Evolutionary conservation across 2,113 vertebrate species (phyloP), one percentile per base, ranked within the genome.

Genomic region (Pyxicephalus adspersus): DNA sequence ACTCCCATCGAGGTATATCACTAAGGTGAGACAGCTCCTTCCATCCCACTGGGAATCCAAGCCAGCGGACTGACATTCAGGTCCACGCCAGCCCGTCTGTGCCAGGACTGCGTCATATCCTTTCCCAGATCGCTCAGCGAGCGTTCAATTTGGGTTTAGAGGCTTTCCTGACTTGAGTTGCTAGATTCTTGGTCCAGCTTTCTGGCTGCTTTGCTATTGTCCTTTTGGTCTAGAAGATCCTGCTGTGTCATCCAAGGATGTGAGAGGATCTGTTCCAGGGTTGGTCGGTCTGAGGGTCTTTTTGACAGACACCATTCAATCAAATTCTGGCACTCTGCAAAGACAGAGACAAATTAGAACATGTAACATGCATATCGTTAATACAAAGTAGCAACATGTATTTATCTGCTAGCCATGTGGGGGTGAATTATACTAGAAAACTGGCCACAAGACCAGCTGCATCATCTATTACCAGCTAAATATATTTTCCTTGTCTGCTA

Each of bases 151-250:
- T 16, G 52, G 20, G 28, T 50, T 82, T 63, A 84, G 52, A 84
- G 66, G 55, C 77, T 81, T 70, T 92, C 90, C 23, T 89, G 86
- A 61, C 83, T 87, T 84, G 85, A 89, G 86, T 83, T 85, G 84
- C 86, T 85, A 0, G 4, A 34, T 77, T 83, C 75, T 70, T 91
- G 87, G 76, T 90, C 89, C 0, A 88, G 83, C 29, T 87, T 84
- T 68, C 77, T 57, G 17, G 64, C 52, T 26, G 81, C 55, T 55
- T 81, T 76, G 25, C 9, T 51, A 60, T 7, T 63, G 34, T 61
- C 81, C 45, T 76, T 70, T 77, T 83, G 65, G 20, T 70, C 73
- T 22, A 77, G 38, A 18, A 73, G 70, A 6, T 25, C 54, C 0
- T 65, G 29, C 38, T 77, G 64, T 20, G 70, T 38, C 65, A 76